phyloP scores from a whole-genome alignment of 2,888 invertebrate genomes.

The Dastarcus helophoroides region DNA sequence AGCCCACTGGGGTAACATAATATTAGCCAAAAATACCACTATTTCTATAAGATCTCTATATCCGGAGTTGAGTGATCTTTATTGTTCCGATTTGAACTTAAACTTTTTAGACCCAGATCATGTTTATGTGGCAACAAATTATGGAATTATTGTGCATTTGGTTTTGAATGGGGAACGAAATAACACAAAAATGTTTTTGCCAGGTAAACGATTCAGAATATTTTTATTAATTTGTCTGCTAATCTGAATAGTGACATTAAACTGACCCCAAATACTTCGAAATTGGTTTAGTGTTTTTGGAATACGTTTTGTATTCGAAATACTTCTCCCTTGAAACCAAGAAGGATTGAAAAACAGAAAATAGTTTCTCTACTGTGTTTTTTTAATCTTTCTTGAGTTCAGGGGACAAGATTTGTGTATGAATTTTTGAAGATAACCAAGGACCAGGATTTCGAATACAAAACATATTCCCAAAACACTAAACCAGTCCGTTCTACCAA shows the following conservation, averaged over 20 bases:
- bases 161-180: conserved; percentile 26
- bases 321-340: too few species aligned
- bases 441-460: too few species aligned
- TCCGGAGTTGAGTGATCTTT: conserved; percentile 26
- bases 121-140: conserved; percentile 39
- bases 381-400: too few species aligned
- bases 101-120: conserved; percentile 35
- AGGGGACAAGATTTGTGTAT: too few species aligned
- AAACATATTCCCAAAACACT: too few species aligned
- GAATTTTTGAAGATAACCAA: too few species aligned
- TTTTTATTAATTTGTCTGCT: not conserved
- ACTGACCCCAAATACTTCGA: too few species aligned
- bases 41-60: conserved; percentile 27
- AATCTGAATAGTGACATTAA: not conserved
- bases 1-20: conserved; percentile 35
- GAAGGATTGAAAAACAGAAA: too few species aligned
- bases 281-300: too few species aligned
- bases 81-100: conserved; percentile 37
- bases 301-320: too few species aligned
- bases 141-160: conserved; percentile 36
- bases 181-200: conserved; percentile 25
- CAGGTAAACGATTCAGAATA: conserved; percentile 19
- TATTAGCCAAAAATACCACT: conserved; percentile 36
- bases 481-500: too few species aligned
- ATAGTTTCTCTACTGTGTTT: too few species aligned